Base-by-base conservation (phyloP, 2,797 vertebrate genomes). In the Xyrichtys novacula region DNA sequence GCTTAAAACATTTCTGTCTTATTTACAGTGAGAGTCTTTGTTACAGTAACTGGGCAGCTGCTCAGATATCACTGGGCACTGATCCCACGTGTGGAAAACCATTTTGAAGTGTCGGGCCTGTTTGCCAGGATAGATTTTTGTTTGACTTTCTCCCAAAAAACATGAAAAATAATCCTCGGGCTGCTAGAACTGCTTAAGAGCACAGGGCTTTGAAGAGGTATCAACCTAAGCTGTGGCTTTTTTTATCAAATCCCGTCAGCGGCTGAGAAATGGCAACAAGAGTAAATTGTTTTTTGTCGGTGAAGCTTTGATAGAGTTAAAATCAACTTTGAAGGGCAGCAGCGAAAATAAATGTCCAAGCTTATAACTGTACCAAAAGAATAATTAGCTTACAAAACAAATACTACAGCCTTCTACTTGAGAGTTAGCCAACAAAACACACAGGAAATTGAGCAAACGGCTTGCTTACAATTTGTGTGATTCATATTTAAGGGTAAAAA, bases 141-240 rank as follows among this genome's bases (percentile, higher is more conserved):
- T 62, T 59, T 57, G 16, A 71, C 32, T 69, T 64, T 46, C 53
- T 58, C 31, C 75, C 75, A 81, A 66, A 49, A 73, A 81, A 40
- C 22, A 46, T 67, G 34, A 68, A 61, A 78, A 48, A 60, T 20
- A 56, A 66, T 50, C 32, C 20, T 12, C 32, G 39, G 12, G 16
- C 12, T 53, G 23, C 52, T 54, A 26, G 26, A 57, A 70, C 38
- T 10, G 34, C 49, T 42, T 11, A 16, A 22, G 1, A 31, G 43
- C 28, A 57, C 59, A 64, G 0, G 36, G 48, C 46, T 64, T 34
- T 66, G 23, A 70, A 47, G 36, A 17, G 25, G 14, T 25, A 43
- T 53, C 26, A 67, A 62, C 31, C 19, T 62, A 38, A 59, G 52
- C 5, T 6, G 19, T 32, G 56, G 29, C 36, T 54, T 57, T 54